phyloP scores from a whole-genome alignment of 2,888 invertebrate genomes.

The Kuschelorhynchus macadamiae region DNA sequence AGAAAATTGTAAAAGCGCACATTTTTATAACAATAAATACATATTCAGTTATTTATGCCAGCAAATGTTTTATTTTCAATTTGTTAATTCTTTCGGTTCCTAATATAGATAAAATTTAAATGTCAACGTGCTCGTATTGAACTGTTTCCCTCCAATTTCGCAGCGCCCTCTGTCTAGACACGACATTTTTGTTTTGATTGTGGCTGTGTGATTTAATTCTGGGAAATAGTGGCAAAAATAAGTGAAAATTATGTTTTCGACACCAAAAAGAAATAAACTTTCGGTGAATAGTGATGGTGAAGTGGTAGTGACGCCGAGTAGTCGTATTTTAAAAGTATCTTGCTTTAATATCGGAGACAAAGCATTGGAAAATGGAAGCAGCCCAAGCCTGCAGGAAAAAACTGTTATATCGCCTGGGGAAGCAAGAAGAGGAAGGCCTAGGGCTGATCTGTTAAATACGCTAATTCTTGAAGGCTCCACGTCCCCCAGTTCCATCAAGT shows the following conservation, averaged over 20 bases:
- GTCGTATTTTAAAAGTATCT: conserved; percentile 58
- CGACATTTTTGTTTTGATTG: conserved; percentile 61
- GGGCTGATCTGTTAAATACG: conserved; percentile 78
- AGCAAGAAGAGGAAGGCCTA: conserved; percentile 77
- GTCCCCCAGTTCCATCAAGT: conserved; percentile 79
- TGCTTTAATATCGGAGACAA: conserved; percentile 60
- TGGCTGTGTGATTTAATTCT: conserved; percentile 43
- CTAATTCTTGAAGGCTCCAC: conserved; percentile 80
- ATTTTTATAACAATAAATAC: no score
- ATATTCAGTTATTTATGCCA: no score
- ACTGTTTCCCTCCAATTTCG: conserved; percentile 61
- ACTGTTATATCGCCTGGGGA: conserved; percentile 64
- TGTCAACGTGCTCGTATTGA: not conserved
- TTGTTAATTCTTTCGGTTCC: not conserved
- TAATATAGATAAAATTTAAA: not conserved
- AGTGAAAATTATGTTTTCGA: conserved; percentile 57
- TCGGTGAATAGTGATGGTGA: conserved; percentile 56
- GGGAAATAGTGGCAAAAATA: conserved; percentile 54
- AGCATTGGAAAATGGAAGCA: conserved; percentile 61
- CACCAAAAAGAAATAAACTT: conserved; percentile 61
- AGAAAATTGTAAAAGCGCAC: no score
- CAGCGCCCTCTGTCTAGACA: conserved; percentile 57
- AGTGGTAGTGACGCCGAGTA: conserved; percentile 59
- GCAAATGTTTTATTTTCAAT: no score
- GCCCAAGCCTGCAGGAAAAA: conserved; percentile 57